Conservation (phyloP, 2,888 invertebrate genomes). For the Schrankia costaestrigalis region DNA sequence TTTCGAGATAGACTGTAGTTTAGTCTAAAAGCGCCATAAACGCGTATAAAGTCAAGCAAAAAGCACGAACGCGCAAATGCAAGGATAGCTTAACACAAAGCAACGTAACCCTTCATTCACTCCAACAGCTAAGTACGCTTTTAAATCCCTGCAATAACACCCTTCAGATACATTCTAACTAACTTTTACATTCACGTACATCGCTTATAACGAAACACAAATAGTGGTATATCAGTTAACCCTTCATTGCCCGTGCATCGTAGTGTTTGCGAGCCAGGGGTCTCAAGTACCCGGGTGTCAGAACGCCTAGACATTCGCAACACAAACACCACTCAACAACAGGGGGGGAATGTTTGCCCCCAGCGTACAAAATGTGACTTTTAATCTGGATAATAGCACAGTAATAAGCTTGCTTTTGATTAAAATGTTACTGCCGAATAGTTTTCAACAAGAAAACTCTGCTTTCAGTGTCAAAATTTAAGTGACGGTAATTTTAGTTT, state of each 20-base stretch:
- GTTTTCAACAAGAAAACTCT: too few relatives aligned
- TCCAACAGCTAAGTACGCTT: too few relatives aligned
- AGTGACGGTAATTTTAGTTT: too few relatives aligned
- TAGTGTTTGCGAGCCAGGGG: slow-evolving; percentile 21
- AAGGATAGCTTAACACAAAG: too few relatives aligned
- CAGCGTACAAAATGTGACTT: slow-evolving; percentile 19
- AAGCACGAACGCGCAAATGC: too few relatives aligned
- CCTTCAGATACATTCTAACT: not conserved
- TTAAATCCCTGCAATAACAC: not conserved
- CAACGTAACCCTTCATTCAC: too few relatives aligned
- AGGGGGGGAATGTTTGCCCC: slow-evolving; percentile 14
- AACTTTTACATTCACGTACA: slow-evolving; percentile 5
- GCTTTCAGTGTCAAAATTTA: too few relatives aligned
- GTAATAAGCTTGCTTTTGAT: slow-evolving; percentile 6
- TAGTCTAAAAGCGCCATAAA: too few relatives aligned
- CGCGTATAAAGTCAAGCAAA: too few relatives aligned
- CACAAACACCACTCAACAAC: slow-evolving; percentile 29
- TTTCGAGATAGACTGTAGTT: too few relatives aligned
- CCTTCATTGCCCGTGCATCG: slow-evolving; percentile 16
- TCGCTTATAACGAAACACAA: slow-evolving; percentile 16
- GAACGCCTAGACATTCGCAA: slow-evolving; percentile 28
- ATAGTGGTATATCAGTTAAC: slow-evolving; percentile 32
- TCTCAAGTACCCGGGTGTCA: slow-evolving; percentile 25
- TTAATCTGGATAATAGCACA: slow-evolving; percentile 16
- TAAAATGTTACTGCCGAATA: slow-evolving; percentile 3